phyloP scores from a whole-genome alignment of 1,140 invertebrate species.

The Drosophila ercepeae region DNA sequence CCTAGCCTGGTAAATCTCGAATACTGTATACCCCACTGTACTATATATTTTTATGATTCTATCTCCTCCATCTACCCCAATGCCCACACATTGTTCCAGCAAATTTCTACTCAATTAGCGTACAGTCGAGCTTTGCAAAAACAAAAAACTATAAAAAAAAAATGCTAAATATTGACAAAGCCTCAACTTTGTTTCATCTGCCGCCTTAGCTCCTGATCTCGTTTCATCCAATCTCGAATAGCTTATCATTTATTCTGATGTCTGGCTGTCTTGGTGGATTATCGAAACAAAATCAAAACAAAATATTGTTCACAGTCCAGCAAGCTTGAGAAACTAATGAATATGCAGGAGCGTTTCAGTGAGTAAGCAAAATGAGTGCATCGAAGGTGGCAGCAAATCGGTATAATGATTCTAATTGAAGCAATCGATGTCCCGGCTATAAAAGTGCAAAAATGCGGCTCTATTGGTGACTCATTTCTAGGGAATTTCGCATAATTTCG shows the following conservation, averaged over 20 bases:
- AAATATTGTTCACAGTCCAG: constrained; percentile 52
- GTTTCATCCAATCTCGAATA: constrained; percentile 1
- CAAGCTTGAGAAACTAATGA: constrained; percentile 54
- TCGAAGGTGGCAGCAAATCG: constrained; percentile 17
- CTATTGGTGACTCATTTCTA: constrained; percentile 11
- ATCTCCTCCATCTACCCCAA: constrained; percentile 50
- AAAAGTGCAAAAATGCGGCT: constrained; percentile 6
- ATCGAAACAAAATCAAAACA: constrained; percentile 28
- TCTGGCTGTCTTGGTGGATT: constrained; percentile 36
- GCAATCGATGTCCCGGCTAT: constrained; percentile 7
- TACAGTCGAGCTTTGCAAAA: constrained; percentile 44
- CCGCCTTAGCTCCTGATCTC: constrained; percentile 2
- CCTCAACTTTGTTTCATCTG: constrained; percentile 43
- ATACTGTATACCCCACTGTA: constrained; percentile 16
- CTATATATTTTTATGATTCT: constrained; percentile 15
- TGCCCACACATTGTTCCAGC: constrained; percentile 12
- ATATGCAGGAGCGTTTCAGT: constrained; percentile 58
- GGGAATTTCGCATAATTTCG: constrained; percentile 1
- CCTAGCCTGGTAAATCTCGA: too few relatives aligned
- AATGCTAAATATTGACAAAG: constrained; percentile 33
- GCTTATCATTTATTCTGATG: constrained; percentile 32
- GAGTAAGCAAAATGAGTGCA: constrained; percentile 44
- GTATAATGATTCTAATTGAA: constrained; percentile 54
- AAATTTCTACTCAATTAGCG: constrained; percentile 59
- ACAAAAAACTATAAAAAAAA: constrained; percentile 26